Conservation (phyloP, 2,888 invertebrate species). For the Carcina quercana region DNA sequence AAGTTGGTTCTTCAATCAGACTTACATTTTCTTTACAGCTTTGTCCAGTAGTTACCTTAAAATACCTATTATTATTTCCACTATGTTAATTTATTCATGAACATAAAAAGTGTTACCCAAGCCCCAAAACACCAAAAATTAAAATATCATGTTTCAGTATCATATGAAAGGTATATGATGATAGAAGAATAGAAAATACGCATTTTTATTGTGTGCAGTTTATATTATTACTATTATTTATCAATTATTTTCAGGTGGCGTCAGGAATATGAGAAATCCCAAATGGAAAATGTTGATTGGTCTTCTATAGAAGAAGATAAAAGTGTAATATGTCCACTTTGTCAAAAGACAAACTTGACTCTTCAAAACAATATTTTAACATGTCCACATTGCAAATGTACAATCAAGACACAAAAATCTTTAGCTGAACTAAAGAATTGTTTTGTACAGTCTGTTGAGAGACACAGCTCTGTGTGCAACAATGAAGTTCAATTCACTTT, state of each 20-base stretch:
- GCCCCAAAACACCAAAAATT: too few species aligned
- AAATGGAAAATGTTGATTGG: conserved; percentile 52
- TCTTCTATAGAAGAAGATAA: conserved; percentile 44
- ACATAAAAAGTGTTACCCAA: too few species aligned
- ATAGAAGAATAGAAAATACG: not conserved
- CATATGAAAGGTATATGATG: too few species aligned
- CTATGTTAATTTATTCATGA: too few species aligned
- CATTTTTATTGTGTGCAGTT: not conserved
- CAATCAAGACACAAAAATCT: conserved; percentile 35
- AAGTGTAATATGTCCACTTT: conserved; percentile 68
- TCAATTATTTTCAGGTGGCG: conserved; percentile 43
- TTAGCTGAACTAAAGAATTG: conserved; percentile 36
- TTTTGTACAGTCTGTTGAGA: conserved; percentile 39
- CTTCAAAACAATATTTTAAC: conserved; percentile 23
- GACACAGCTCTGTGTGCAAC: conserved; percentile 38
- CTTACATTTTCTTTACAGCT: too few species aligned
- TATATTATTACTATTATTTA: conserved; percentile 5
- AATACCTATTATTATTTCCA: too few species aligned
- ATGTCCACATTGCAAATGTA: conserved; percentile 49
- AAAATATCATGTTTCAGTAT: too few species aligned
- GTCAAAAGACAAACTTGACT: conserved; percentile 53
- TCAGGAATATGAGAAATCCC: conserved; percentile 57
- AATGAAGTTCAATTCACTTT: conserved; percentile 40
- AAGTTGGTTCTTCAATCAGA: too few species aligned
- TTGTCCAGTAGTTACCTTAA: too few species aligned